Conservation (phyloP, 2,888 invertebrate species). For the Dolomedes plantarius region DNA sequence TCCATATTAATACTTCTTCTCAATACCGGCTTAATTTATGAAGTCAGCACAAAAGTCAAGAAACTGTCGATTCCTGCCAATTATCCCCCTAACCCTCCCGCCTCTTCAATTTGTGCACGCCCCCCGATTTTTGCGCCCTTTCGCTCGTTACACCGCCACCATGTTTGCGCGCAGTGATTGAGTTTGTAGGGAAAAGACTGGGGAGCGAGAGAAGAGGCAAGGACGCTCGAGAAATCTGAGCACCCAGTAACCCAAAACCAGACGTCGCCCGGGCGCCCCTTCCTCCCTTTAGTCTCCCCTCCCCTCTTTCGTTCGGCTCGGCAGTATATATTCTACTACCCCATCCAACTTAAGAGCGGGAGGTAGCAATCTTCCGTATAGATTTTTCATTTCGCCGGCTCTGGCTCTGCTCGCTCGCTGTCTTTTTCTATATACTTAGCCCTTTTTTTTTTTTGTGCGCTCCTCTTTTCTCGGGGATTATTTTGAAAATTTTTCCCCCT, state of each 20-base stretch:
- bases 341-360: conserved; percentile 21
- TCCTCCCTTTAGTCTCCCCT: conserved; percentile 8
- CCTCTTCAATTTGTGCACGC: conserved; percentile 1
- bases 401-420: neutral
- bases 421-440: conserved; percentile 1
- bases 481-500: neutral
- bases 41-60: too few relatives aligned
- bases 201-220: neutral
- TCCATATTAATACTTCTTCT: too few relatives aligned
- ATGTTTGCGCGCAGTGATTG: conserved; percentile 69
- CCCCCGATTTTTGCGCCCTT: conserved; percentile 17
- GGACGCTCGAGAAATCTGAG: conserved; percentile 40
- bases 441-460: neutral
- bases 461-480: neutral
- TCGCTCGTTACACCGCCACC: conserved; percentile 59
- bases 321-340: neutral
- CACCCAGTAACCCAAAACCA: conserved; percentile 48
- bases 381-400: conserved; percentile 6
- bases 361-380: conserved; percentile 22
- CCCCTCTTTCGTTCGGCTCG: neutral
- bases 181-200: conserved; percentile 52
- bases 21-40: too few relatives aligned
- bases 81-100: too few relatives aligned
- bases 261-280: conserved; percentile 50
- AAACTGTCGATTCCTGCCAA: too few relatives aligned